Percentiles rank a stretch among this genome's conserved stretches.
phyloP scores from a whole-genome alignment of 2,113 vertebrate species.

The Picathartes gymnocephalus region DNA sequence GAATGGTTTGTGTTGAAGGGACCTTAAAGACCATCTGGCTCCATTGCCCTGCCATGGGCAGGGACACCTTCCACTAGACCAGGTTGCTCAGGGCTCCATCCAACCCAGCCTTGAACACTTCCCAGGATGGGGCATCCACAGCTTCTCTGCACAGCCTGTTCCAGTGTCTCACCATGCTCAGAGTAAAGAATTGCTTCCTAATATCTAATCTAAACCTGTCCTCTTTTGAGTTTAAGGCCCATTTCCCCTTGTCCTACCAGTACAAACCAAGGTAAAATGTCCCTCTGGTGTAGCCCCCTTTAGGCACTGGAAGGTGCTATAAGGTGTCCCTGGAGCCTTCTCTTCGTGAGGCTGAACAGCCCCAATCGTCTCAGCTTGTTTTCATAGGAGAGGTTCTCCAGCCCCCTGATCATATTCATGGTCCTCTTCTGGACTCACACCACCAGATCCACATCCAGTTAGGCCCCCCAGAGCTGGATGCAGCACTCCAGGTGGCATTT shows the following conservation, averaged over 20 bases:
- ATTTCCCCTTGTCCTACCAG: neutral
- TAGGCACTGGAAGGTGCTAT: neutral
- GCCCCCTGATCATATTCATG: neutral
- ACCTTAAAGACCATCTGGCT: neutral
- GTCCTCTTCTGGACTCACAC: neutral
- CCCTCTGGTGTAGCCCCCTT: neutral
- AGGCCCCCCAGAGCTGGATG: neutral
- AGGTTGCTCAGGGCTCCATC: neutral
- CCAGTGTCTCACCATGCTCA: neutral
- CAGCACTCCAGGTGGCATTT: neutral
- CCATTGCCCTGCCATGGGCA: neutral
- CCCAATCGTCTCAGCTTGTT: neutral
- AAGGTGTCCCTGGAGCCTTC: neutral
- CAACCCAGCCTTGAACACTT: neutral
- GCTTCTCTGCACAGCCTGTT: neutral
- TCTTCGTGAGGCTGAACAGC: neutral
- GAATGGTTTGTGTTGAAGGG: neutral
- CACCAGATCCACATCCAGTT: neutral
- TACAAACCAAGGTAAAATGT: neutral
- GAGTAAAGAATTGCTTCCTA: neutral
- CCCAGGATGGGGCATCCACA: accelerated
- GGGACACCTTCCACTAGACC: neutral
- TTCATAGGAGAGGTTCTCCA: neutral
- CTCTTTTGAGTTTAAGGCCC: neutral
- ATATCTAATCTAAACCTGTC: neutral